Conservation (phyloP, 2,888 invertebrate species). For the Caradrina kadenii region DNA sequence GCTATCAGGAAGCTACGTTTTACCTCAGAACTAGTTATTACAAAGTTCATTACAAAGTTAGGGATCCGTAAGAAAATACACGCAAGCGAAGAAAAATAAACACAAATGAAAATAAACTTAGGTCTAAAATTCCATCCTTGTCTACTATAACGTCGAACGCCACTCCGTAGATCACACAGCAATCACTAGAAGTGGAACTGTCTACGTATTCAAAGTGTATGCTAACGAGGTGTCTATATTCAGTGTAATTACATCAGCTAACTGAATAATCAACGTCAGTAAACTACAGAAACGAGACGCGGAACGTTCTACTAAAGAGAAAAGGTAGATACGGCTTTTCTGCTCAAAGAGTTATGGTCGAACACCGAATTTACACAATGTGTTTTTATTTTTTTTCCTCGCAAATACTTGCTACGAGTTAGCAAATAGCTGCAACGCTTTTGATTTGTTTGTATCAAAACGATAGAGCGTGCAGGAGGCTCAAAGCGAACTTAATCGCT, state of each 20-base stretch:
- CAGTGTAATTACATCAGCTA: conserved; percentile 42
- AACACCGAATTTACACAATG: background rate
- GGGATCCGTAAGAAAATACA: too few species aligned
- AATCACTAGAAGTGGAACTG: too few species aligned
- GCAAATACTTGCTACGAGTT: background rate
- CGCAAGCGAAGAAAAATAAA: too few species aligned
- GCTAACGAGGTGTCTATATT: conserved; percentile 53
- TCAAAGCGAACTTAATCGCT: conserved; percentile 2
- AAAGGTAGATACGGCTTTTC: conserved; percentile 12
- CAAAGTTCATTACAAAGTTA: too few species aligned
- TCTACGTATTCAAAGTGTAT: conserved; percentile 42
- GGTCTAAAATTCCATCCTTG: too few species aligned
- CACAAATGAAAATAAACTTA: too few species aligned
- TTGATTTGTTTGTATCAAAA: background rate
- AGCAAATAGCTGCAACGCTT: conserved; percentile 17
- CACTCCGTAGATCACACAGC: too few species aligned
- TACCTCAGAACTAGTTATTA: too few species aligned
- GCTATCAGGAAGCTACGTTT: too few species aligned
- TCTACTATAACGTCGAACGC: too few species aligned
- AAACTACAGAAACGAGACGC: conserved; percentile 19
- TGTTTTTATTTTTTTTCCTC: conserved; percentile 1
- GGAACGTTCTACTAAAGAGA: background rate
- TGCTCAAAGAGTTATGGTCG: background rate
- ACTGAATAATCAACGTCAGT: conserved; percentile 41
- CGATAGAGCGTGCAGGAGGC: background rate